These are phyloP conservation scores for Perithous albicinctus DNA, from an alignment of 2,888 invertebrate genomes.

Conservation along the genomic window DNA sequence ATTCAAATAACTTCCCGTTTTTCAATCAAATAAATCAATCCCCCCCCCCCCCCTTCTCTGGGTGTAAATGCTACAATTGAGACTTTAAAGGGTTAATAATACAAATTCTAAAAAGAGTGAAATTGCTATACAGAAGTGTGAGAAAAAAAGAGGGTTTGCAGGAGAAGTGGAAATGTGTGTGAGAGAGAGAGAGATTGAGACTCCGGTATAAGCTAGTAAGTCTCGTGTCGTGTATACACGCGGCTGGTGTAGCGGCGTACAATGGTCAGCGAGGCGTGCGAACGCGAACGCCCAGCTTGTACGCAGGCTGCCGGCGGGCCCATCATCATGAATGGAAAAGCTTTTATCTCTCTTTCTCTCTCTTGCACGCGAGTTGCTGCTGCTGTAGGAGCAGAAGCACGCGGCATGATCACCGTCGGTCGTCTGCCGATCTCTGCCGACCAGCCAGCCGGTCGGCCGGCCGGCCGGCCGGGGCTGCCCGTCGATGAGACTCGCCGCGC, in stretches of 20 bases:
- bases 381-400: slow-evolving; percentile 19
- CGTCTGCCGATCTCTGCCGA: slow-evolving; percentile 35
- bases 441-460: slow-evolving; percentile 38
- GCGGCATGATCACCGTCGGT: slow-evolving; percentile 42
- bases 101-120: background rate
- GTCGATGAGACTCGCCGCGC: slow-evolving; percentile 33
- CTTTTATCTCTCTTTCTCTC: slow-evolving; percentile 65
- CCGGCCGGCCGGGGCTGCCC: slow-evolving; percentile 41
- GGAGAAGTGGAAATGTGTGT: background rate
- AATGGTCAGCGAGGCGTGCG: slow-evolving; percentile 71
- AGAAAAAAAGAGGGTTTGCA: too few species aligned
- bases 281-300: slow-evolving; percentile 74
- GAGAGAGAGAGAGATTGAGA: slow-evolving; percentile 30
- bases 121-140: background rate
- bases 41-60: too few species aligned
- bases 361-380: too few species aligned
- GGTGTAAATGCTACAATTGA: too few species aligned
- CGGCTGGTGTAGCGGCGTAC: slow-evolving; percentile 47
- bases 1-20: too few species aligned
- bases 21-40: background rate
- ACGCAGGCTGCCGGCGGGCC: slow-evolving; percentile 71
- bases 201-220: slow-evolving; percentile 66
- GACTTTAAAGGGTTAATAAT: too few species aligned
- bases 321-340: slow-evolving; percentile 76
- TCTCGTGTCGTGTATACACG: slow-evolving; percentile 50